Conservation (phyloP, 2,113 vertebrate species). For the Chrysemys picta region DNA sequence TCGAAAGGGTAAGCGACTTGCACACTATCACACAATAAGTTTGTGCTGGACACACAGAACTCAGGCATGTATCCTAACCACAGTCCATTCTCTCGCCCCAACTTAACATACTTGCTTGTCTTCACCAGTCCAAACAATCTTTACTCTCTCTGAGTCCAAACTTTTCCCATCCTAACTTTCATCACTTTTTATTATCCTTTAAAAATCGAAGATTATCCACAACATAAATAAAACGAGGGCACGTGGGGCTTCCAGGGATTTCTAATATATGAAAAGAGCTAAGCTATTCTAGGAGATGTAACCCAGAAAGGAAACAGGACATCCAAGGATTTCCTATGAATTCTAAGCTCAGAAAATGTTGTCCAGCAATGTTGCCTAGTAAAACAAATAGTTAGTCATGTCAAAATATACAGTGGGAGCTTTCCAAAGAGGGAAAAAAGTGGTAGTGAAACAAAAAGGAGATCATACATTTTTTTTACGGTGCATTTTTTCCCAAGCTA, state of each 20-base stretch:
- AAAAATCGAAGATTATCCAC: neutral
- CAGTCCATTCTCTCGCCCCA: neutral
- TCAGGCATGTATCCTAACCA: neutral
- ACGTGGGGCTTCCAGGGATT: neutral
- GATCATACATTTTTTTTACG: neutral
- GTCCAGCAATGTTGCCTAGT: constrained; percentile 33
- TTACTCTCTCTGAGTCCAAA: neutral
- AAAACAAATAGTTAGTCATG: constrained; percentile 54
- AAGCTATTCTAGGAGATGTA: constrained; percentile 8
- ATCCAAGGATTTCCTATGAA: constrained; percentile 55
- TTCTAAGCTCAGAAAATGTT: constrained; percentile 45
- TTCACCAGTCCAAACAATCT: neutral
- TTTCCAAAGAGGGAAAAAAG: constrained; percentile 46
- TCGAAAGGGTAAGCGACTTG: neutral
- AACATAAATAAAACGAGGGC: neutral
- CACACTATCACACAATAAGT: neutral
- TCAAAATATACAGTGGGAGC: constrained; percentile 1
- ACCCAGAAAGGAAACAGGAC: constrained; percentile 33
- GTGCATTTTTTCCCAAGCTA: constrained; percentile 7
- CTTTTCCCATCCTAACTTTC: neutral
- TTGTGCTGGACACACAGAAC: neutral
- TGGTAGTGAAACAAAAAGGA: constrained; percentile 20
- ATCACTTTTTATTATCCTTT: constrained; percentile 1
- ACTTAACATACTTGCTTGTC: neutral
- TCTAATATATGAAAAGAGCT: constrained; percentile 1